Percentiles rank a stretch among this genome's conserved stretches.
Conservation (phyloP, 23 tunicate species). For the Trididemnum nubilum region DNA sequence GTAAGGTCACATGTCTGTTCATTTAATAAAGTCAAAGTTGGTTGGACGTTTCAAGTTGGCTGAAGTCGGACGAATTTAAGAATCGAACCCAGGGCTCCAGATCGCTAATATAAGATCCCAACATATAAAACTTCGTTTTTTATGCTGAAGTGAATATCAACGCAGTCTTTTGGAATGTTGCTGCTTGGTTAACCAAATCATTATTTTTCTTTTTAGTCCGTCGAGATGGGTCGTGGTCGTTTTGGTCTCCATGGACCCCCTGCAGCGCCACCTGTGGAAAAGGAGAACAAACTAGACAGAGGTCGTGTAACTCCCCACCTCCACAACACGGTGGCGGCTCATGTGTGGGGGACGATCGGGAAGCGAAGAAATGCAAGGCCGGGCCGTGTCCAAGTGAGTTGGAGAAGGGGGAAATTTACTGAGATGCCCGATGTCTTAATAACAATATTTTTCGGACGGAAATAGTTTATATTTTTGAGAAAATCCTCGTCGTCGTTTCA, state of each 20-base stretch:
- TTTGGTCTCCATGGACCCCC: constrained; percentile 82
- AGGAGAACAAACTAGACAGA: constrained; percentile 51
- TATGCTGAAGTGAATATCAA: too few relatives aligned
- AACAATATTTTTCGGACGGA: too few relatives aligned
- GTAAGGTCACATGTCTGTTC: too few relatives aligned
- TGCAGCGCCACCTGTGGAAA: constrained; percentile 87
- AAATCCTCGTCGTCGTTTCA: too few relatives aligned
- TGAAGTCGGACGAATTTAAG: neutral
- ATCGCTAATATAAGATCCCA: neutral
- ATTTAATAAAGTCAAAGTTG: too few relatives aligned
- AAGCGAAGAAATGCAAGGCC: constrained; percentile 46
- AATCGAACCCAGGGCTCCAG: neutral
- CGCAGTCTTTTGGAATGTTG: too few relatives aligned
- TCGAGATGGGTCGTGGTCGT: constrained; percentile 85
- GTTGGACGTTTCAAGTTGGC: too few relatives aligned
- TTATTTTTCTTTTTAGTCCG: constrained; percentile 31
- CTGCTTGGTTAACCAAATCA: too few relatives aligned
- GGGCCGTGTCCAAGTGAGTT: constrained; percentile 74
- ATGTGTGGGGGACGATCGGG: constrained; percentile 60
- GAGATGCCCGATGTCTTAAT: neutral
- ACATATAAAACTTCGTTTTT: neutral
- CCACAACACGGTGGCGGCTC: constrained; percentile 73
- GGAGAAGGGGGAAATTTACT: too few relatives aligned
- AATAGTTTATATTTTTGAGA: too few relatives aligned
- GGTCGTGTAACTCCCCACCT: constrained; percentile 80